Conservation (phyloP, 1,140 invertebrate species). For the Triops cancriformis region DNA sequence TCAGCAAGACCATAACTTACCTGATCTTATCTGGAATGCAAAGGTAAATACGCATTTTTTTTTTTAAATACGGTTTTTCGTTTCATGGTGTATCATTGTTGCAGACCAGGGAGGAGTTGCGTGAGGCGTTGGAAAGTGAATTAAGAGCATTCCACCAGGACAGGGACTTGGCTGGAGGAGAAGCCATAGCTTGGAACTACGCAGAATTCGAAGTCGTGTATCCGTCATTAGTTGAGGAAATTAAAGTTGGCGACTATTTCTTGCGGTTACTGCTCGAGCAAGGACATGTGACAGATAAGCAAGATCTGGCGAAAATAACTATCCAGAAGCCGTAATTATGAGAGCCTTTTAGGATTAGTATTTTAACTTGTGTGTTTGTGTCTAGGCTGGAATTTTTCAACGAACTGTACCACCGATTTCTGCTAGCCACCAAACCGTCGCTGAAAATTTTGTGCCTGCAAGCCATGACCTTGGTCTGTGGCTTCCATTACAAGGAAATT, state of each 20-base stretch:
- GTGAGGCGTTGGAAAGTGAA: constrained; percentile 88
- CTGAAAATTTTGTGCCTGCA: constrained; percentile 52
- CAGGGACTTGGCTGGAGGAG: constrained; percentile 63
- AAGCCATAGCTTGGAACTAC: constrained; percentile 94
- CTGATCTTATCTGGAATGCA: constrained; percentile 98
- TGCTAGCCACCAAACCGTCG: constrained; percentile 80
- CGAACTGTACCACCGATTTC: constrained; percentile 93
- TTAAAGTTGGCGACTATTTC: constrained; percentile 98
- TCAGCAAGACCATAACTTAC: constrained; percentile 83
- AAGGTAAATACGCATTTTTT: constrained; percentile 50
- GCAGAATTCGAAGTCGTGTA: constrained; percentile 93
- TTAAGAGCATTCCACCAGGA: constrained; percentile 80
- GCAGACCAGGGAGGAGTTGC: constrained; percentile 87
- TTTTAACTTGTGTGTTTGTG: constrained; percentile 6
- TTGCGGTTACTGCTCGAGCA: constrained; percentile 87
- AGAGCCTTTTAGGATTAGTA: not conserved
- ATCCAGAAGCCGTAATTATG: constrained; percentile 25
- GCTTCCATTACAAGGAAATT: constrained; percentile 90
- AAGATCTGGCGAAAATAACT: constrained; percentile 15
- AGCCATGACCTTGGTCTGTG: constrained; percentile 96
- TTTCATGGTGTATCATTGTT: constrained; percentile 30
- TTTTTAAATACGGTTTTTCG: constrained; percentile 18
- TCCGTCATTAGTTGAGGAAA: constrained; percentile 86
- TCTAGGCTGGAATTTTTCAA: constrained; percentile 94
- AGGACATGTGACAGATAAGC: constrained; percentile 62